Evolutionary conservation across 2,113 vertebrate species (phyloP).

Genomic region (Marmota flaviventris): DNA sequence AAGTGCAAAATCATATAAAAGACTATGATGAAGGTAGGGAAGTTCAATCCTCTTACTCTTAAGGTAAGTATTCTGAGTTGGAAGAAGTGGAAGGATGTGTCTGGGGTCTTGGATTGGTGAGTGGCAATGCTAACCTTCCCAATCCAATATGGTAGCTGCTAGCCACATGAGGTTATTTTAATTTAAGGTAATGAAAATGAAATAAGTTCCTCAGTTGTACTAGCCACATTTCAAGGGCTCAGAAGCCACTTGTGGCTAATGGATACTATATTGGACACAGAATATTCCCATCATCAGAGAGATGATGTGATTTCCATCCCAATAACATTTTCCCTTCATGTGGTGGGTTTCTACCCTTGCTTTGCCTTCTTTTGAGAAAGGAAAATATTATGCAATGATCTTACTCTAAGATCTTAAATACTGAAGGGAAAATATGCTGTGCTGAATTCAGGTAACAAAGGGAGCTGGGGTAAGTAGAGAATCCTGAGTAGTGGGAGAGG

Average conservation of each 20-base stretch:
- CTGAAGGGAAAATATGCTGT: neutral
- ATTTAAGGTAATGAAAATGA: slow-evolving; percentile 35
- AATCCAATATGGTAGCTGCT: neutral
- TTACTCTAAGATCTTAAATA: slow-evolving; percentile 38
- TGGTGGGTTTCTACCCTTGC: slow-evolving; percentile 40
- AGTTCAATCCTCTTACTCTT: neutral
- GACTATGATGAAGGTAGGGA: neutral
- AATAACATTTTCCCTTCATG: slow-evolving; percentile 42
- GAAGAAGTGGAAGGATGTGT: neutral
- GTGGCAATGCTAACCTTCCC: neutral
- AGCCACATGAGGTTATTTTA: neutral
- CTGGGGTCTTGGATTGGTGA: neutral
- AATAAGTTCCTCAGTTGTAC: neutral
- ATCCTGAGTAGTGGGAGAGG: neutral
- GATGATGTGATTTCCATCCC: neutral
- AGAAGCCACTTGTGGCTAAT: neutral
- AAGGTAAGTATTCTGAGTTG: neutral
- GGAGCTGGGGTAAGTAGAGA: neutral
- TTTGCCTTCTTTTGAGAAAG: slow-evolving; percentile 37
- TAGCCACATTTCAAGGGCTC: slow-evolving; percentile 10
- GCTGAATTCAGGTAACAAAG: neutral
- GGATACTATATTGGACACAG: neutral
- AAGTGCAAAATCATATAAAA: neutral
- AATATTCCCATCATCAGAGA: slow-evolving; percentile 56
- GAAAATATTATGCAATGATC: slow-evolving; percentile 40